Evolutionary conservation across 2,797 vertebrate species (phyloP).

Genomic region (Scleropages formosus): DNA sequence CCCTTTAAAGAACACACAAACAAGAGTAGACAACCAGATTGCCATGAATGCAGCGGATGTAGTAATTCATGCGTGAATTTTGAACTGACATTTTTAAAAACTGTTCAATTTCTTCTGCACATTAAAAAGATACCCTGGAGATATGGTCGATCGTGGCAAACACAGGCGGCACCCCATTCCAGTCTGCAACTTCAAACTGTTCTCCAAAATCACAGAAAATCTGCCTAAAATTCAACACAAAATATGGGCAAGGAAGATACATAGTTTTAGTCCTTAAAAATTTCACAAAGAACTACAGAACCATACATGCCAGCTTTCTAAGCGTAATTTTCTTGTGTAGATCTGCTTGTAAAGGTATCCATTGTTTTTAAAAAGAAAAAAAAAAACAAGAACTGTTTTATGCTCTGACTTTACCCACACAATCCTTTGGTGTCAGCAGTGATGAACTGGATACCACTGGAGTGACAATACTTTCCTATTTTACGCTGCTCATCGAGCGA

Average conservation of each 20-base stretch:
- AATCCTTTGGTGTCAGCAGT: slow-evolving; percentile 81
- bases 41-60: too few relatives aligned
- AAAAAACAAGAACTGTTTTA: background rate
- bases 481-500: slow-evolving; percentile 77
- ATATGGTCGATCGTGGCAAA: slow-evolving; percentile 65
- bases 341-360: too few relatives aligned
- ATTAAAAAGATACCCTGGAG: slow-evolving; percentile 69
- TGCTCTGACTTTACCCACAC: slow-evolving; percentile 71
- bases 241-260: background rate
- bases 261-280: too few relatives aligned
- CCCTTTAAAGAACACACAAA: slow-evolving; percentile 47
- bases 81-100: background rate
- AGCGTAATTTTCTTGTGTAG: background rate
- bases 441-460: slow-evolving; percentile 67
- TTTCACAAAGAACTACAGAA: background rate
- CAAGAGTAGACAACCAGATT: background rate
- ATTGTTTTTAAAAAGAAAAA: too few relatives aligned
- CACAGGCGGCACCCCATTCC: slow-evolving; percentile 62
- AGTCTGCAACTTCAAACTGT: slow-evolving; percentile 67
- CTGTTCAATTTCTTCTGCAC: slow-evolving; percentile 1
- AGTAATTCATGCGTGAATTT: too few relatives aligned
- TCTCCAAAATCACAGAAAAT: slow-evolving; percentile 73
- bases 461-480: slow-evolving; percentile 74
- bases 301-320: background rate
- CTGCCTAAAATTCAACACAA: slow-evolving; percentile 65